phyloP scores from a whole-genome alignment of 2,113 vertebrate genomes.

The Podiceps cristatus region DNA sequence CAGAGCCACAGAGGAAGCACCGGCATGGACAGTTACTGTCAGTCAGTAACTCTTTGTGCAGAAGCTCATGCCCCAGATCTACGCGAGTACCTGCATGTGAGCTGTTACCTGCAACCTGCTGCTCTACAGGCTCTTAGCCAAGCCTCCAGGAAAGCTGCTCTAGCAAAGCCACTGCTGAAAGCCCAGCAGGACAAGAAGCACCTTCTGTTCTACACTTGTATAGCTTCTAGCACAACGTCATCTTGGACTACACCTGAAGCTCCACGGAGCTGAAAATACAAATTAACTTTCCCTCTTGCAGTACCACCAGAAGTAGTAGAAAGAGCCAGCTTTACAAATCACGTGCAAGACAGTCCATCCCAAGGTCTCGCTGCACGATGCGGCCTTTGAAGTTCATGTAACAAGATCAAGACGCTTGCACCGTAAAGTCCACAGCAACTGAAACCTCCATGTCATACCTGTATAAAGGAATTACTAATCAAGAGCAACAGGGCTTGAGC shows the following conservation, averaged over 20 bases:
- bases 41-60: neutral
- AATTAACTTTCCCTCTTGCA: neutral
- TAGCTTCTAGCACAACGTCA: neutral
- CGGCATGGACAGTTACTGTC: rapidly evolving
- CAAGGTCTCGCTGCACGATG: neutral
- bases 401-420: neutral
- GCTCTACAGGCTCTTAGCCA: neutral
- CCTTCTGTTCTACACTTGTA: neutral
- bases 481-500: neutral
- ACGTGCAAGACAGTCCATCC: rapidly evolving
- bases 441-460: neutral
- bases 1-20: neutral
- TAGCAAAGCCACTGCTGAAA: neutral
- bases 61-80: neutral
- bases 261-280: neutral
- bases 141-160: neutral
- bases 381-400: neutral
- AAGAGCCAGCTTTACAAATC: neutral
- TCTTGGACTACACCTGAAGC: neutral
- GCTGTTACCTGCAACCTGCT: neutral
- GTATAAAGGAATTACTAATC: neutral
- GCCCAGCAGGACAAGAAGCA: neutral
- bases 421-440: neutral
- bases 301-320: neutral
- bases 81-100: rapidly evolving